Percentiles rank a stretch among this genome's conserved stretches.
Conservation (phyloP, 2,888 invertebrate species). For the Torymus tubicola region DNA sequence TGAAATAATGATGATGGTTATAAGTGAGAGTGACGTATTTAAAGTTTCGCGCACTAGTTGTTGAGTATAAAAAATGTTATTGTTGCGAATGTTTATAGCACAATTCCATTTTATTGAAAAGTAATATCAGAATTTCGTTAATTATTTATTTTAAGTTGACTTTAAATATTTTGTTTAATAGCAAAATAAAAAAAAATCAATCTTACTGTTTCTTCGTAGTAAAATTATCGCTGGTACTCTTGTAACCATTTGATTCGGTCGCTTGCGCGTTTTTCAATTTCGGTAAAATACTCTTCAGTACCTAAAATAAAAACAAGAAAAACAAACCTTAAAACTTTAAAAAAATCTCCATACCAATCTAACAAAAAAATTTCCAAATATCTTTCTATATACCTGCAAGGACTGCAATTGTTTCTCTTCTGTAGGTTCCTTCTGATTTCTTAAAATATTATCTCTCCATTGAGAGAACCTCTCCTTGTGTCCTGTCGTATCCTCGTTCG, state of each 20-base stretch:
- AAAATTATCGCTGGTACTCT: conserved; percentile 47
- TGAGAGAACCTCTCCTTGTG: conserved; percentile 70
- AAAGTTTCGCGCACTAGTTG: too few relatives aligned
- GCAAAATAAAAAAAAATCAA: neutral
- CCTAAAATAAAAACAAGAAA: conserved; percentile 60
- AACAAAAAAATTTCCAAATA: too few relatives aligned
- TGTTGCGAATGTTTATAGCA: too few relatives aligned
- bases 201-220: conserved; percentile 58
- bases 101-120: too few relatives aligned
- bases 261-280: conserved; percentile 72
- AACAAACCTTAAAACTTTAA: neutral
- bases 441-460: conserved; percentile 70
- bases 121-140: neutral
- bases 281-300: conserved; percentile 74
- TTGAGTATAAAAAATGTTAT: too few relatives aligned
- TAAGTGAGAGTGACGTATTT: too few relatives aligned
- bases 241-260: conserved; percentile 67
- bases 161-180: conserved; percentile 49
- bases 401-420: conserved; percentile 72
- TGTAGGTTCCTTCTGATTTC: conserved; percentile 68
- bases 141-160: neutral
- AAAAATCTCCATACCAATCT: too few relatives aligned
- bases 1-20: neutral
- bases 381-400: conserved; percentile 66
- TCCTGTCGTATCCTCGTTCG: conserved; percentile 61